Percentiles rank a stretch among this genome's conserved stretches.
These are phyloP conservation scores for Agrochola lota DNA, from an alignment of 2,888 invertebrate genomes.

Conservation along the genomic window DNA sequence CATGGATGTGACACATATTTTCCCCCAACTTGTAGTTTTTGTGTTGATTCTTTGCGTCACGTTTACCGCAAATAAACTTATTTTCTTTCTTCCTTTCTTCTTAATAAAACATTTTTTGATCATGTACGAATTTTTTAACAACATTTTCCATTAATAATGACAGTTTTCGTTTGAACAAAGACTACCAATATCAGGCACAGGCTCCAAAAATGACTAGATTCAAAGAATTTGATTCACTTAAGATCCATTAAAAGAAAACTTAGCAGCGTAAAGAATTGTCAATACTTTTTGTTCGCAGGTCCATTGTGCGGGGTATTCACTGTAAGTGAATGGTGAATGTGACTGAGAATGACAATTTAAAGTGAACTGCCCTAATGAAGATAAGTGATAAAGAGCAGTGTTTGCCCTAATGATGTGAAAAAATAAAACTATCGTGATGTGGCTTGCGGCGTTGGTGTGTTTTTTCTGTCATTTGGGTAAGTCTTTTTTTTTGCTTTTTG, in stretches of 20 bases:
- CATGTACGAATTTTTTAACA: background rate
- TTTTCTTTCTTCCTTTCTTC: no score
- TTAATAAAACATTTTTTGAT: background rate
- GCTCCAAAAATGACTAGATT: background rate
- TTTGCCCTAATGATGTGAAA: conserved; percentile 84
- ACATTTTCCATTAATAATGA: background rate
- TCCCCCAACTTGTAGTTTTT: no score
- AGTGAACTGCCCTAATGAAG: conserved; percentile 65
- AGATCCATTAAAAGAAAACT: conserved; percentile 18
- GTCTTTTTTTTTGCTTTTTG: conserved; percentile 60
- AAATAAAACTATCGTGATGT: conserved; percentile 81
- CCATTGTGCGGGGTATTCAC: conserved; percentile 36
- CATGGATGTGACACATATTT: no score
- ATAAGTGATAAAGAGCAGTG: conserved; percentile 69
- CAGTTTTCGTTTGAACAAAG: background rate
- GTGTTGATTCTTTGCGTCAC: no score
- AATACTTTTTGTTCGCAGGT: conserved; percentile 63
- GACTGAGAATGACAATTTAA: conserved; percentile 59
- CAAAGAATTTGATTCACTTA: conserved; percentile 18
- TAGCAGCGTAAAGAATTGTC: conserved; percentile 27
- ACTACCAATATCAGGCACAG: background rate
- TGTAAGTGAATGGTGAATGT: conserved; percentile 51
- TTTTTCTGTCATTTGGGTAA: conserved; percentile 84
- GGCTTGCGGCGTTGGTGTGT: conserved; percentile 83
- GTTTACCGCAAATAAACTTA: no score